Percentiles rank a stretch among this genome's conserved stretches.
Evolutionary conservation across 2,113 vertebrate genomes (phyloP).

Genomic region (Brachypteracias leptosomus): DNA sequence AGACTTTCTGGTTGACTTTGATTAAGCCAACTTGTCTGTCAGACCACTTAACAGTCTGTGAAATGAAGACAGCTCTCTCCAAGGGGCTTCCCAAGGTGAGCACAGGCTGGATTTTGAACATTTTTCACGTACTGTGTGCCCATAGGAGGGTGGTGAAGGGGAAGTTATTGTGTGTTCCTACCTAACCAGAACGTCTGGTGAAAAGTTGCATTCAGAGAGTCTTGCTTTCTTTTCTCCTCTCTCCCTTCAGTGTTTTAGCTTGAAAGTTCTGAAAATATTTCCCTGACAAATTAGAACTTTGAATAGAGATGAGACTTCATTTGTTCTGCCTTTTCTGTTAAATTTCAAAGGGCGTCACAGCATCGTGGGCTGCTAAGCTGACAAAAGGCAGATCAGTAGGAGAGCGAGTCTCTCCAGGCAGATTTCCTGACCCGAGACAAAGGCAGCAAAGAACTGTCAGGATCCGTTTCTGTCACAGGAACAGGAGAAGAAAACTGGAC

Average conservation of each 20-base stretch:
- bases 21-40: background rate
- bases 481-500: background rate
- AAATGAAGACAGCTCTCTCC: background rate
- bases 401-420: background rate
- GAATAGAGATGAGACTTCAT: background rate
- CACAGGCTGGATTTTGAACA: background rate
- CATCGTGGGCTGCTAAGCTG: background rate
- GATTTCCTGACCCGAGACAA: background rate
- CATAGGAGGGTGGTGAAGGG: background rate
- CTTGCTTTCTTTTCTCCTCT: background rate
- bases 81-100: background rate
- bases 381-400: background rate
- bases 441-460: background rate
- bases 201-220: rapidly evolving
- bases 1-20: background rate
- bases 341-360: background rate
- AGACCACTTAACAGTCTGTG: background rate
- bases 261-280: background rate
- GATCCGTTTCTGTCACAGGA: background rate
- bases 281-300: background rate
- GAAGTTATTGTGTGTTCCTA: background rate
- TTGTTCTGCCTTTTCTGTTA: background rate
- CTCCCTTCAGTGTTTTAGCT: background rate
- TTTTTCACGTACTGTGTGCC: background rate
- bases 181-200: background rate